phyloP scores from a whole-genome alignment of 2,797 vertebrate genomes.

The Myotis daubentonii region DNA sequence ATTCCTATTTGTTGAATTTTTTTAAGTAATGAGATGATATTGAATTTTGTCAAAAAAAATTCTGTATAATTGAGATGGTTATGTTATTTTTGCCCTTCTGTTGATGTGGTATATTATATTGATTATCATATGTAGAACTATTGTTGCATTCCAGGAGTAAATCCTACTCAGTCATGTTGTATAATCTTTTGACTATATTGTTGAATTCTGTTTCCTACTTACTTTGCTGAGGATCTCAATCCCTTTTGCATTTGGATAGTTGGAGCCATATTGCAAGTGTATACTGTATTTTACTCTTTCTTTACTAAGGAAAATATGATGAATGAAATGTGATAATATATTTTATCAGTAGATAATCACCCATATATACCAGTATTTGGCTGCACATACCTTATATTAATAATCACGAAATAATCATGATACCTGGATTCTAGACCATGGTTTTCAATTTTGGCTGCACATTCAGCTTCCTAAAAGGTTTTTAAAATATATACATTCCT shows the following conservation, averaged over 20 bases:
- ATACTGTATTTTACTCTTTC: not conserved
- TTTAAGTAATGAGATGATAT: not conserved
- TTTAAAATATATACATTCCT: not conserved
- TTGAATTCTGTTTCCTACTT: not conserved
- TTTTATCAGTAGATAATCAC: not conserved
- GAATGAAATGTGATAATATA: not conserved
- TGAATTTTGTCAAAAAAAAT: not conserved
- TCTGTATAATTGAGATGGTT: not conserved
- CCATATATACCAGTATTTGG: not conserved
- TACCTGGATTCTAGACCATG: not conserved
- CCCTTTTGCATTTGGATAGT: not conserved
- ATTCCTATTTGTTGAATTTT: constrained; percentile 15
- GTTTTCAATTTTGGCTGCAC: not conserved
- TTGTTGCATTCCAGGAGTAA: not conserved
- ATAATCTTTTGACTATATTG: not conserved
- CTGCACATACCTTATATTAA: not conserved
- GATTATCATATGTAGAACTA: not conserved
- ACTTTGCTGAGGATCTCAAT: constrained; percentile 12
- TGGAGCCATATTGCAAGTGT: not conserved
- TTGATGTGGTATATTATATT: not conserved
- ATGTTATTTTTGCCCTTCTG: not conserved
- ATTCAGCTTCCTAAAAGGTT: not conserved
- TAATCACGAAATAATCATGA: not conserved
- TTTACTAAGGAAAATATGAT: constrained; percentile 14
- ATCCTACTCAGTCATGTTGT: not conserved